Evolutionary conservation across 2,113 vertebrate species (phyloP), one percentile per base, ranked within the genome.

Genomic region (Caretta caretta): DNA sequence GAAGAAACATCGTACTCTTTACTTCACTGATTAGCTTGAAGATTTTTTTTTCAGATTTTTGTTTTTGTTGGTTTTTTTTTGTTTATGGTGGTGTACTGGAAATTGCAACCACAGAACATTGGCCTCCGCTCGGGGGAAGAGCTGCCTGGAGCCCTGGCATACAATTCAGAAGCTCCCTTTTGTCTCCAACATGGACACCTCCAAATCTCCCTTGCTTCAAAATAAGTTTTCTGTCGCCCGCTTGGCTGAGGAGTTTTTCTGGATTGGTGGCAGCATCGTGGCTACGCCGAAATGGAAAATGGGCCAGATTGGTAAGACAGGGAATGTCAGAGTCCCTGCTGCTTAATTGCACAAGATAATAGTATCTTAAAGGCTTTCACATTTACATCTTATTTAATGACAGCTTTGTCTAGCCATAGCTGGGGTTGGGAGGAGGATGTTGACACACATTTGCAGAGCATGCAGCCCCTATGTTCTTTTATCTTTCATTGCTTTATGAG

Each of bases 221-320:
- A 96, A 98, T 78, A 98, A 97, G 89, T 96, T 97, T 69, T 96
- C 98, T 0, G 96, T 98, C 86, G 98, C 98, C 53, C 88, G 92
- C 3, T 94, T 99, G 95, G 98, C 98, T 0, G 98, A 99, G 81
- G 99, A 98, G 9, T 98, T 99, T 91, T 99, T 99, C 97, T 99
- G 99, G 99, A 98, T 99, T n/a, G 98, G 98, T 19, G 98, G 97
- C 87, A 99, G 98, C 25, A 98, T 99, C 35, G 97, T 98, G 4
- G 94, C 98, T 6, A 98, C 98, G 17, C 98, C 98, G 0, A 96
- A 92, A 38, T 99, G 99, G 99, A 99, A 98, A 93, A 97, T 99
- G 1, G 98, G 99, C 50, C 98, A 97, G 38, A 97, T 99, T 96
- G 99, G 99, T 99, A 99, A 99, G 99, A 38, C 65, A 4, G 22